These are phyloP conservation scores for Salvelinus sp. DNA, from an alignment of 2,113 vertebrate species.

Conservation along the genomic window DNA sequence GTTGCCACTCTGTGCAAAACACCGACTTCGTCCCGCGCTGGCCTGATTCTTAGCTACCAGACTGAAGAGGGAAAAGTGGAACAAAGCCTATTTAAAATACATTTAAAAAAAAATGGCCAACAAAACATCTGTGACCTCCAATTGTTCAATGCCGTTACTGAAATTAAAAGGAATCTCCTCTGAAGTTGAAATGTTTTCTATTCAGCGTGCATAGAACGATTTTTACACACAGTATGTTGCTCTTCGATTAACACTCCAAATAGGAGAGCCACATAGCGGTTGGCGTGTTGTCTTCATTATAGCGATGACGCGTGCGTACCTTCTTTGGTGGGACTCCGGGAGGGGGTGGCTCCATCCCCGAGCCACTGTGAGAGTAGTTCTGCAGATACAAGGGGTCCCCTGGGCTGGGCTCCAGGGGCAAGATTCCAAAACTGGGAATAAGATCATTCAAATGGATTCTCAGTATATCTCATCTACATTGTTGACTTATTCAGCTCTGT, in stretches of 20 bases:
- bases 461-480: neutral
- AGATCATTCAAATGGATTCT: neutral
- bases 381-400: constrained; percentile 94
- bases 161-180: too few relatives aligned
- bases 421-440: constrained; percentile 91
- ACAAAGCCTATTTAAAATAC: too few relatives aligned
- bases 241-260: too few relatives aligned
- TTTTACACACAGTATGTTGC: too few relatives aligned
- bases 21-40: constrained; percentile 93
- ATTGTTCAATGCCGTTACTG: too few relatives aligned
- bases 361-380: constrained; percentile 87
- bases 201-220: too few relatives aligned
- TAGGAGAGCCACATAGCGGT: too few relatives aligned
- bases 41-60: constrained; percentile 90
- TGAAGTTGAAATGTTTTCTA: too few relatives aligned
- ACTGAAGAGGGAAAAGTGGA: constrained; percentile 60
- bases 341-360: constrained; percentile 85
- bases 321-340: constrained; percentile 89
- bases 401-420: constrained; percentile 95
- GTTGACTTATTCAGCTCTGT: too few relatives aligned
- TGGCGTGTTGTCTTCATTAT: neutral
- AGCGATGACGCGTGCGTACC: constrained; percentile 65
- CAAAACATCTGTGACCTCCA: too few relatives aligned
- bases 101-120: too few relatives aligned
- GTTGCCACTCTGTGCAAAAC: constrained; percentile 96